Evolutionary conservation across 2,797 vertebrate genomes (phyloP).

Genomic region (Rhinoraja longicauda): DNA sequence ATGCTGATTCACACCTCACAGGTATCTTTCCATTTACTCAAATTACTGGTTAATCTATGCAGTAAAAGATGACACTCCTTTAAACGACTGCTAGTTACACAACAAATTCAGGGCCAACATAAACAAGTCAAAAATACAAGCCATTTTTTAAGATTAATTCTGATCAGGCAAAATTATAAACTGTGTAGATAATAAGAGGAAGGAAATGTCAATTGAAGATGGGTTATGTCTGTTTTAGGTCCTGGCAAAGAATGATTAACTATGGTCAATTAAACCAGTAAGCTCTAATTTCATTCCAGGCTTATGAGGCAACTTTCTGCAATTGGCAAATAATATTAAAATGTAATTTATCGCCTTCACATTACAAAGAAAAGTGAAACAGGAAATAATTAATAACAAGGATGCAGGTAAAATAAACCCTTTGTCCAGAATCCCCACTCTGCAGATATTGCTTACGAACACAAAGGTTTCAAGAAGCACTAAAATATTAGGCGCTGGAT

Average conservation of each 20-base stretch:
- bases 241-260: neutral
- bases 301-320: neutral
- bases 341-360: neutral
- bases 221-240: neutral
- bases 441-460: conserved; percentile 88
- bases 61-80: neutral
- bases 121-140: neutral
- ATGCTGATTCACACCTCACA: neutral
- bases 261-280: neutral
- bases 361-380: neutral
- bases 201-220: neutral
- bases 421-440: conserved; percentile 64
- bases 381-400: neutral
- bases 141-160: neutral
- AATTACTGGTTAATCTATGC: neutral
- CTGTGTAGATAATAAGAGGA: neutral
- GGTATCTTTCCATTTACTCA: neutral
- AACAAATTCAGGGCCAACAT: neutral
- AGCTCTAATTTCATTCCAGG: neutral
- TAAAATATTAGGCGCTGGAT: conserved; percentile 80
- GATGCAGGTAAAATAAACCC: no score
- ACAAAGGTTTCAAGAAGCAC: conserved; percentile 90
- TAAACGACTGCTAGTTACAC: neutral
- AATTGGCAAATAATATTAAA: neutral
- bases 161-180: neutral